Evolutionary conservation across 2,113 vertebrate genomes (phyloP).

Genomic region (Athene cunicularia): DNA sequence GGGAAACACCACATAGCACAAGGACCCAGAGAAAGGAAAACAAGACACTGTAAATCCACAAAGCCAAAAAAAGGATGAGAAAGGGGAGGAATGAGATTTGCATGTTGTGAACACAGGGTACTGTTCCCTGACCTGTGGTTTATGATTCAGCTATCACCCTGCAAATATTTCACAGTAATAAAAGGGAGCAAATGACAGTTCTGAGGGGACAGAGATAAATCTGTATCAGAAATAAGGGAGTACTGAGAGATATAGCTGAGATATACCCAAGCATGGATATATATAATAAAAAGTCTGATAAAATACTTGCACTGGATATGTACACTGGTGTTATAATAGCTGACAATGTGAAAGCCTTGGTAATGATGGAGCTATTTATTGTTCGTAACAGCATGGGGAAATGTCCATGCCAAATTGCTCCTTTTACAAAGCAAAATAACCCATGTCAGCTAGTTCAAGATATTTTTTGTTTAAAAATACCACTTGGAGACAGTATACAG

Average conservation of each 20-base stretch:
- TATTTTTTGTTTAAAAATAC: not conserved
- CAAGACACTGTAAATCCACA: not conserved
- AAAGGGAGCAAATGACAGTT: not conserved
- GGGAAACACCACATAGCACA: not conserved
- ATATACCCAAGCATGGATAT: not conserved
- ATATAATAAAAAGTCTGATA: slow-evolving; percentile 1
- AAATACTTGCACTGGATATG: not conserved
- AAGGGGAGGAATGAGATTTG: not conserved
- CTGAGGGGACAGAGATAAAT: slow-evolving; percentile 15
- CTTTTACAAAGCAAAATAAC: not conserved
- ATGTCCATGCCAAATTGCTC: not conserved
- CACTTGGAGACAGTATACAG: not conserved
- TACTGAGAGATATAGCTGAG: not conserved
- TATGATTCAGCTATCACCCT: not conserved
- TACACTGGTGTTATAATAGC: not conserved
- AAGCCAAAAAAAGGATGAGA: not conserved
- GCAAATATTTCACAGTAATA: slow-evolving; percentile 1
- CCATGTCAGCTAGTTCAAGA: not conserved
- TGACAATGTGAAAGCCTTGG: not conserved
- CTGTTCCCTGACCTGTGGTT: not conserved
- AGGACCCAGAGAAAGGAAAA: not conserved
- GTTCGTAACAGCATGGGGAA: not conserved
- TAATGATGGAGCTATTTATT: not conserved
- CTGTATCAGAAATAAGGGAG: not conserved
- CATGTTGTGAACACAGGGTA: not conserved